Conservation (phyloP, 2,113 vertebrate genomes). For the Numenius arquata region DNA sequence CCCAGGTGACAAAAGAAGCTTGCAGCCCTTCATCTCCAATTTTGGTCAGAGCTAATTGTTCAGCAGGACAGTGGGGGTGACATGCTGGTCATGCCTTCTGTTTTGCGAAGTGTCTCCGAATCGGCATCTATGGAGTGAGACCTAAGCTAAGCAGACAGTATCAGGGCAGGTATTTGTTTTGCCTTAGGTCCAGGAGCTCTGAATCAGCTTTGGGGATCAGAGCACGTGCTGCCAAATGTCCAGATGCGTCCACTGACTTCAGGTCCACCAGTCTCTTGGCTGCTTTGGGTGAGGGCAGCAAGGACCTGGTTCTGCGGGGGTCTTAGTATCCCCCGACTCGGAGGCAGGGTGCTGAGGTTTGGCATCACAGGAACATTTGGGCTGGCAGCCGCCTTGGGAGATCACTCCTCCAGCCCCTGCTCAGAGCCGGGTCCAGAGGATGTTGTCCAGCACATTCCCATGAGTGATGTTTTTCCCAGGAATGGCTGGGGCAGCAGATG, state of each 20-base stretch:
- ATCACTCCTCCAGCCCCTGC: neutral
- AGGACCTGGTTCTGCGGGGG: neutral
- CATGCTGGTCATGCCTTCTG: neutral
- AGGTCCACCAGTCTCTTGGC: neutral
- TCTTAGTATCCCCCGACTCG: neutral
- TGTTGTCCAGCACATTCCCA: neutral
- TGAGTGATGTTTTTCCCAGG: neutral
- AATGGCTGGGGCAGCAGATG: neutral
- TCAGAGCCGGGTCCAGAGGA: neutral
- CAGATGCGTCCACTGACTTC: neutral
- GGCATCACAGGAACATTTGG: neutral
- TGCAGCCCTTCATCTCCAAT: neutral
- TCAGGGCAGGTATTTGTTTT: neutral
- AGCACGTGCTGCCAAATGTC: neutral
- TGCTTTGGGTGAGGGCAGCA: accelerated
- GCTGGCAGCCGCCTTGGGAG: neutral
- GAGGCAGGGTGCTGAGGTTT: neutral
- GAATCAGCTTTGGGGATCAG: neutral
- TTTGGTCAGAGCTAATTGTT: neutral
- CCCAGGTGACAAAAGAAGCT: neutral
- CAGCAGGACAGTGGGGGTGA: neutral
- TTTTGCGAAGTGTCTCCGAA: accelerated
- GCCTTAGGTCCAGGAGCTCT: neutral
- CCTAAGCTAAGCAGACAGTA: neutral
- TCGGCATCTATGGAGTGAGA: neutral